Base-by-base conservation (phyloP, 2,797 vertebrate species). In the Rhinichthys osculus region DNA sequence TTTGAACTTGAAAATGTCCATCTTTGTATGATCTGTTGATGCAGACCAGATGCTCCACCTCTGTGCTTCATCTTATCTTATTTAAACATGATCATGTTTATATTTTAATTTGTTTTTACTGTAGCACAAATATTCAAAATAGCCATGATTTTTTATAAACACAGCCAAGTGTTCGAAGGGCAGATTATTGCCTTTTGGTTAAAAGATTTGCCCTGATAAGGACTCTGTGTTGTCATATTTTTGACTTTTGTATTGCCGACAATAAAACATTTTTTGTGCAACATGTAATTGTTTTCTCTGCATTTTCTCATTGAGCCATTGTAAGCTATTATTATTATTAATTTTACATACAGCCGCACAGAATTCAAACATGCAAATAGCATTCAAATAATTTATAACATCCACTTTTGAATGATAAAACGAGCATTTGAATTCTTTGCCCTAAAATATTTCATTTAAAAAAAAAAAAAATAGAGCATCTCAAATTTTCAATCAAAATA, bases 171-270 rank as follows among this genome's bases (percentile, higher is more conserved):
- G 82, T 76, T 83, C 5, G 71, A 79, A 44, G 66, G 54, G 77
- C 62, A 66, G 38, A 30, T 73, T 83, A 47, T 40, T 69, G 47
- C 33, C 44, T 57, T 52, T 76, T 59, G 44, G 44, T 84, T 78
- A 1, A 74, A 30, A 76, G 19, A 44, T 21, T 21, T 16, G 44
- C 78, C 78, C 78, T 23, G 59, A 62, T 13, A 85, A 64, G 54
- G 33, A 66, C n/a, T 67, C n/a, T 67, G 70, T 74, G 54, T 74
- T 67, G 52, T 72, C 38, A 80, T 38, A 5, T 73, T 82, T 82
- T 85, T 42, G 44, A 85, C 84, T 85, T 85, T 81, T 85, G 59
- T 81, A 81, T 64, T 85, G 71, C 70, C 1, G 35, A 85, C 40
- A 85, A 81, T 85, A 81, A 21, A 57, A 57, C 38, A 38, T 38